Evolutionary conservation across 2,888 invertebrate species (phyloP), one percentile per base, ranked within the genome.

Genomic region (Temnothorax rugatulus): DNA sequence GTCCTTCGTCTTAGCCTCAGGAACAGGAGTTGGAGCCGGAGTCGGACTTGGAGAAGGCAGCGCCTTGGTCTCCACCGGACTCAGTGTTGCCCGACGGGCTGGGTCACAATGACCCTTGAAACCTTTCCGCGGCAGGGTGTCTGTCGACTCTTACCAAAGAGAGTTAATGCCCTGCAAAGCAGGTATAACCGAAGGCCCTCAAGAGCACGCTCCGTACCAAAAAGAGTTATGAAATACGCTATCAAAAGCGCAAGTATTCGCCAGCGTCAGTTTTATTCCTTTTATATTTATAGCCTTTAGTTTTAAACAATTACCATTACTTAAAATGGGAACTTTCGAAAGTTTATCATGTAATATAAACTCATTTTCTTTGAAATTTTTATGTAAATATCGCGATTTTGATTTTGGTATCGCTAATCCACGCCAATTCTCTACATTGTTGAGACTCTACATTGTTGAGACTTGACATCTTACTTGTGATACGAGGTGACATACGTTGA

Each of bases 341-440:
- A 59, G 25, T 81, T 50, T 81, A 44, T 57, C 34, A 47, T 71
- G 41, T 13, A 71, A 71, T 44, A 73, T n/a, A 54, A 71, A 71
- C 4, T 71, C 71, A 13, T 38, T 71, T 38, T 81, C 2, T 15
- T 44, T 18, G n/a, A n/a, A 47, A 68, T 41, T 77, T 66, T 38
- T 21, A 3, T 57, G 41, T 3, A 81, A 57, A 81, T 79, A 71
- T 57, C 38, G 41, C 3, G 68, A 52, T 29, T 41, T 81, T 54
- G 41, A 54, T 57, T 59, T 59, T 41, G 50, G 52, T 21, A 25
- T 57, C 25, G 41, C n/a, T 54, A 69, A 68, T 41, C 81, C 85
- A 59, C 69, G 50, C 86, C 81, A 86, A 57, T 86, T 84, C 47
- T 86, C 81, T 29, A 11, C n/a, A n/a, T n/a, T n/a, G n/a, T n/a